Evolutionary conservation across 1,140 invertebrate genomes (phyloP).

Genomic region (Ceratina australensis): DNA sequence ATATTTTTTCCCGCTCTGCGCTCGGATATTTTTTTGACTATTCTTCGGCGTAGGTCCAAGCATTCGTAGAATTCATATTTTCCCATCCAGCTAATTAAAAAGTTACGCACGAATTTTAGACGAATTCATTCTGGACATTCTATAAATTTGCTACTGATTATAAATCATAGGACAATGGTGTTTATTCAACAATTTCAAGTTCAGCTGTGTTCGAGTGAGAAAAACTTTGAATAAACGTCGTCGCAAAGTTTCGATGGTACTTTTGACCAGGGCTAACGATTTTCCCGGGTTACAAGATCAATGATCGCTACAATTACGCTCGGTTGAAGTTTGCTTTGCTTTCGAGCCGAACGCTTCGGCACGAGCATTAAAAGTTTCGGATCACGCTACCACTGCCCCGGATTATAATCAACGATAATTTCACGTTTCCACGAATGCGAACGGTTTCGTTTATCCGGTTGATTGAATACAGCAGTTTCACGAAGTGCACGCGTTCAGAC

Average conservation of each 20-base stretch:
- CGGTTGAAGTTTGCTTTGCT: slow-evolving; percentile 59
- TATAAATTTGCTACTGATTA: no score
- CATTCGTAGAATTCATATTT: no score
- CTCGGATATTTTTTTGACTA: no score
- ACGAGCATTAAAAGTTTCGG: slow-evolving; percentile 59
- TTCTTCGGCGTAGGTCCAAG: no score
- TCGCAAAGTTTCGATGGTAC: slow-evolving; percentile 34
- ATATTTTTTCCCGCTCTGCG: no score
- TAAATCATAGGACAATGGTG: no score
- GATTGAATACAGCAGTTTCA: slow-evolving; percentile 26
- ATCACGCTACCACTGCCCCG: slow-evolving; percentile 48
- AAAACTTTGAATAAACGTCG: neutral
- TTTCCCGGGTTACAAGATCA: slow-evolving; percentile 45
- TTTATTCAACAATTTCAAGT: neutral
- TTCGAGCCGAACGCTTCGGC: slow-evolving; percentile 56
- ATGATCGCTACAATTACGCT: slow-evolving; percentile 55
- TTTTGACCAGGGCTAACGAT: slow-evolving; percentile 32
- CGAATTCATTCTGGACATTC: no score
- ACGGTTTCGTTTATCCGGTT: slow-evolving; percentile 26
- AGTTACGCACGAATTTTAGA: no score
- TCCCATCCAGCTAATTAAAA: no score
- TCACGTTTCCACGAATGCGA: slow-evolving; percentile 52
- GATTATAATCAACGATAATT: slow-evolving; percentile 60
- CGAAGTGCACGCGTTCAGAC: neutral
- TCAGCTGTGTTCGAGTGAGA: neutral